Evolutionary conservation across 2,113 vertebrate species (phyloP).

Genomic region (Trinectes maculatus): DNA sequence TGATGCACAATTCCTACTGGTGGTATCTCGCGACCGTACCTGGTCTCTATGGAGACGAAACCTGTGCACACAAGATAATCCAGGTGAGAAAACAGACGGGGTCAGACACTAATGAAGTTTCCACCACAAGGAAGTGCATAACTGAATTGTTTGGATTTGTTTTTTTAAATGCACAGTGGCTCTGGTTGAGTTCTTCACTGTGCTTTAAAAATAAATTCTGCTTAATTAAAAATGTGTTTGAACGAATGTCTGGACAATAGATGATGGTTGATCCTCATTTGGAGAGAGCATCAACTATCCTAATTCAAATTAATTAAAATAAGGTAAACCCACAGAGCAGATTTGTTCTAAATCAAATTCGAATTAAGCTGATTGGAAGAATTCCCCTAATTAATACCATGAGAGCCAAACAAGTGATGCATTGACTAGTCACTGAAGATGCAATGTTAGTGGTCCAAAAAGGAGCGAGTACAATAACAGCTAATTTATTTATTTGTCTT

Average conservation of each 20-base stretch:
- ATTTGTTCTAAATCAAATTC: slow-evolving; percentile 55
- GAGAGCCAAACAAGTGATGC: slow-evolving; percentile 48
- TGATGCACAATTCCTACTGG: slow-evolving; percentile 87
- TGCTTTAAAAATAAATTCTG: slow-evolving; percentile 14
- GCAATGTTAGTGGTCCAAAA: too few species aligned
- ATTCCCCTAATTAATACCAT: slow-evolving; percentile 42
- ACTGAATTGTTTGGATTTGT: background rate
- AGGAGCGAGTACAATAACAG: slow-evolving; percentile 21
- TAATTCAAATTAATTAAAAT: slow-evolving; percentile 58
- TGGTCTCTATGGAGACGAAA: slow-evolving; percentile 94
- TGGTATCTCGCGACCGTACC: slow-evolving; percentile 94
- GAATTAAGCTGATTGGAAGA: slow-evolving; percentile 48
- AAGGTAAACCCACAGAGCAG: slow-evolving; percentile 51
- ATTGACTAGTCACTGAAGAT: too few species aligned
- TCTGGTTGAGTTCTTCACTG: background rate
- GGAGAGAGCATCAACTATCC: slow-evolving; percentile 25
- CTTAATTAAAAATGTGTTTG: slow-evolving; percentile 50
- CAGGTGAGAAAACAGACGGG: slow-evolving; percentile 58
- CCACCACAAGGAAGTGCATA: background rate
- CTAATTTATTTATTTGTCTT: slow-evolving; percentile 10
- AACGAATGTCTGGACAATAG: slow-evolving; percentile 30
- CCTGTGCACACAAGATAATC: slow-evolving; percentile 31
- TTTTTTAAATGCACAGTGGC: background rate
- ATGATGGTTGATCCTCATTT: slow-evolving; percentile 16
- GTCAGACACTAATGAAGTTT: background rate